phyloP scores from a whole-genome alignment of 2,113 vertebrate genomes.

The Girardinichthys multiradiatus region DNA sequence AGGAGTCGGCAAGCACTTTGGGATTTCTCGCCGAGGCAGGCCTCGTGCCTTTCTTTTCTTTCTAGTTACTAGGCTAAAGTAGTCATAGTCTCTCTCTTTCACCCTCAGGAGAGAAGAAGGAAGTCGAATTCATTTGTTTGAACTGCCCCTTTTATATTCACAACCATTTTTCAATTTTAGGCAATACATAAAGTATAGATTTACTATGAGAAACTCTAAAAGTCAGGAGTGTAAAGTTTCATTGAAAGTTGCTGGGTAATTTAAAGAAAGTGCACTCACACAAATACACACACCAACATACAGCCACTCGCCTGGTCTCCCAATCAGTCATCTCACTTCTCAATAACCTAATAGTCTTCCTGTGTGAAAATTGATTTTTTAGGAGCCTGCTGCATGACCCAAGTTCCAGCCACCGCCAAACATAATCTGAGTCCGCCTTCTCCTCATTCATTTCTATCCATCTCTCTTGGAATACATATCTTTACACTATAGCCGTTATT shows the following conservation, averaged over 20 bases:
- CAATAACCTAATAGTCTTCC: slow-evolving; percentile 90
- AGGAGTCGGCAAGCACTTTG: slow-evolving; percentile 80
- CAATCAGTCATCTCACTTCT: slow-evolving; percentile 82
- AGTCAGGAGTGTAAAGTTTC: slow-evolving; percentile 33
- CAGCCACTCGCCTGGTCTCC: slow-evolving; percentile 15
- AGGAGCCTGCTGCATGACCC: slow-evolving; percentile 73
- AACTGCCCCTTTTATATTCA: slow-evolving; percentile 14
- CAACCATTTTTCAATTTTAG: slow-evolving; percentile 17
- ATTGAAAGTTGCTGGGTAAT: slow-evolving; percentile 44
- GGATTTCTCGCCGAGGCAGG: slow-evolving; percentile 76
- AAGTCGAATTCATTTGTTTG: slow-evolving; percentile 23
- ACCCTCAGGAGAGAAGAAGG: slow-evolving; percentile 15
- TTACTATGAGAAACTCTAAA: slow-evolving; percentile 13
- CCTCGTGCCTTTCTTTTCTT: slow-evolving; percentile 57
- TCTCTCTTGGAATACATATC: slow-evolving; percentile 75
- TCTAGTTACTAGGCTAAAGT: slow-evolving; percentile 37
- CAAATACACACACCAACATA: slow-evolving; percentile 13
- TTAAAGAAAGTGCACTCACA: slow-evolving; percentile 30
- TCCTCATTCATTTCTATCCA: slow-evolving; percentile 58
- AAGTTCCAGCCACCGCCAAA: slow-evolving; percentile 37
- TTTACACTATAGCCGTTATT: slow-evolving; percentile 89
- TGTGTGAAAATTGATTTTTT: slow-evolving; percentile 98
- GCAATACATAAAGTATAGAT: slow-evolving; percentile 17
- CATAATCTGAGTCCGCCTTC: slow-evolving; percentile 46
- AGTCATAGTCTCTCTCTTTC: slow-evolving; percentile 27